Percentiles rank a stretch among this genome's conserved stretches.
Evolutionary conservation across 2,797 vertebrate species (phyloP).

Genomic region (Poeciliopsis presidionis): DNA sequence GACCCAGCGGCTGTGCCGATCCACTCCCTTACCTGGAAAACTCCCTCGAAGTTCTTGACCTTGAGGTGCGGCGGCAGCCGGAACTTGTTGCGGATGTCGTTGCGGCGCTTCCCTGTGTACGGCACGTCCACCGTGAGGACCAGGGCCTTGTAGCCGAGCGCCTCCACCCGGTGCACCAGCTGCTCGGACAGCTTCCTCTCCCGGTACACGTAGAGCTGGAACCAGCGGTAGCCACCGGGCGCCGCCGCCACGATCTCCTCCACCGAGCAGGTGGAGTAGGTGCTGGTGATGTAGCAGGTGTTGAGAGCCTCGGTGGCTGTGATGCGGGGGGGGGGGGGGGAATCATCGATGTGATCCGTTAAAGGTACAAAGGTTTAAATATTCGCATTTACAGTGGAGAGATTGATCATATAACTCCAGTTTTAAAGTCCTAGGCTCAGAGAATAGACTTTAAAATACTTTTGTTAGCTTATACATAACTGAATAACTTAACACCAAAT

Average conservation of each 20-base stretch:
- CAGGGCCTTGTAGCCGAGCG: conserved; percentile 88
- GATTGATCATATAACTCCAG: no score
- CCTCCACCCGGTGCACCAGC: conserved; percentile 85
- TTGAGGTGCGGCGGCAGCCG: conserved; percentile 85
- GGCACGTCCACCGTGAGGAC: conserved; percentile 91
- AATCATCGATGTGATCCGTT: not conserved
- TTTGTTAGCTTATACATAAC: no score
- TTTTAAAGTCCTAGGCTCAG: no score
- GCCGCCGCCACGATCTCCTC: conserved; percentile 89
- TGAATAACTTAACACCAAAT: no score
- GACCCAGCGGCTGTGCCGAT: not conserved
- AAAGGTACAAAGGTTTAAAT: not conserved
- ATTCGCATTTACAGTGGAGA: not conserved
- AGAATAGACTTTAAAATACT: no score
- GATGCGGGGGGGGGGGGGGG: conserved; percentile 36
- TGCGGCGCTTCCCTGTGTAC: conserved; percentile 86
- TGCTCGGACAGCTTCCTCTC: conserved; percentile 86
- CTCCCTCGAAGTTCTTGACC: conserved; percentile 87
- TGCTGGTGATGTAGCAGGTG: conserved; percentile 91
- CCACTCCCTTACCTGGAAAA: conserved; percentile 82
- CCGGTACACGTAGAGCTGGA: conserved; percentile 92
- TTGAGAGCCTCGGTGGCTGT: conserved; percentile 86
- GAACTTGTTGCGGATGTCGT: conserved; percentile 89
- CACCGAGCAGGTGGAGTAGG: conserved; percentile 87
- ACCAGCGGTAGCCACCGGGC: conserved; percentile 87